Percentiles rank a stretch among this genome's conserved stretches.
phyloP scores from a whole-genome alignment of 92 coral and sea anemone species.

The Porites rus region DNA sequence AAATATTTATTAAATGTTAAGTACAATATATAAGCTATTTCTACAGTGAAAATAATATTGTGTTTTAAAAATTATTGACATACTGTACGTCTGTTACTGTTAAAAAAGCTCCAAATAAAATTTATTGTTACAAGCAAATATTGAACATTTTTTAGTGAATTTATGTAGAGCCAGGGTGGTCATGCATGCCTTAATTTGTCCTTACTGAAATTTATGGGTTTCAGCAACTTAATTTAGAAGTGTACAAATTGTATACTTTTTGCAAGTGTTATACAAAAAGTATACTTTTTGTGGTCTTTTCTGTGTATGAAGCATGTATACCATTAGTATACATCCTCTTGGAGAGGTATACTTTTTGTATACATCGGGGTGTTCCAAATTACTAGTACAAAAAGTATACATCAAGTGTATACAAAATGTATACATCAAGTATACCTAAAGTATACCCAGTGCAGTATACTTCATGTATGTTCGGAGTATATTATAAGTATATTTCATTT shows the following conservation, averaged over 20 bases:
- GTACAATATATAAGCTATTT: neutral
- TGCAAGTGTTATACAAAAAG: constrained; percentile 22
- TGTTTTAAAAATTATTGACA: no score
- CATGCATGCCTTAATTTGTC: constrained; percentile 1
- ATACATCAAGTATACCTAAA: no score
- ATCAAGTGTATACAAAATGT: no score
- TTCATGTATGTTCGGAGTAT: neutral
- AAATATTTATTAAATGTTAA: neutral
- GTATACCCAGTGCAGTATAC: neutral
- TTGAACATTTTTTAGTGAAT: neutral
- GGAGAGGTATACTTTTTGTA: no score
- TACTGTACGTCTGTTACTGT: neutral
- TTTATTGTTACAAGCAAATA: neutral
- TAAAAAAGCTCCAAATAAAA: neutral
- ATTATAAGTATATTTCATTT: neutral
- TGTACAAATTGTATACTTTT: constrained; percentile 15
- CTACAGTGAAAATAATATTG: no score
- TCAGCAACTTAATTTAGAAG: neutral
- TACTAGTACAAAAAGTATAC: no score
- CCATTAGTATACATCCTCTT: neutral
- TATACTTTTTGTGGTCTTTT: constrained; percentile 10
- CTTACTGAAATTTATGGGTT: neutral
- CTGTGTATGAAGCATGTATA: constrained; percentile 1
- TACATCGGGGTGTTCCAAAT: no score
- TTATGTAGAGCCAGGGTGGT: constrained; percentile 2